Conservation (phyloP, 2,113 vertebrate species). For the Takifugu bimaculatus region DNA sequence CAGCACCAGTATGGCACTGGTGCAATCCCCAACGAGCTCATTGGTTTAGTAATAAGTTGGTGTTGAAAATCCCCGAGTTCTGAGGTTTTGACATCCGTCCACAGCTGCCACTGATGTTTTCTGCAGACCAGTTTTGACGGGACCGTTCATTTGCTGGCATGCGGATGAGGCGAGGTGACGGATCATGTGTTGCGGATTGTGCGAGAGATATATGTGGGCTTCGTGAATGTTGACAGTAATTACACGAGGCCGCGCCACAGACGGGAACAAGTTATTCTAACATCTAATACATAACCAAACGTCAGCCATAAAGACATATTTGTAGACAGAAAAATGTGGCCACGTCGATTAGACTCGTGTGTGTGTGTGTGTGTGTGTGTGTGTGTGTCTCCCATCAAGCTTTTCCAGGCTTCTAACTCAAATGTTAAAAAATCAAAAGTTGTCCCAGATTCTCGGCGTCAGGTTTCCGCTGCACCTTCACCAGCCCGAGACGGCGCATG, state of each 20-base stretch:
- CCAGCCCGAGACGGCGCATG: slow-evolving; percentile 27
- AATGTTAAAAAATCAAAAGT: not conserved
- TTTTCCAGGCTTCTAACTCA: not conserved
- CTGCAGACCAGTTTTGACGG: slow-evolving; percentile 24
- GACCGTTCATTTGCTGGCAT: slow-evolving; percentile 35
- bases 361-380: not conserved
- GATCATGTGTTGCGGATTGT: slow-evolving; percentile 32
- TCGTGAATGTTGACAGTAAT: slow-evolving; percentile 62
- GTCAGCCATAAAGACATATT: slow-evolving; percentile 18
- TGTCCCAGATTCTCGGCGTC: not conserved
- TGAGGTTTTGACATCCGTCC: slow-evolving; percentile 42
- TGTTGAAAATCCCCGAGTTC: slow-evolving; percentile 22
- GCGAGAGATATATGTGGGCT: slow-evolving; percentile 48
- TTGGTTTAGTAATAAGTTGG: slow-evolving; percentile 6
- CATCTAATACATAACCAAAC: slow-evolving; percentile 59
- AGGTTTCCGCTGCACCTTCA: not conserved
- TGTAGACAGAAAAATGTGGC: no score
- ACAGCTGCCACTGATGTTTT: not conserved
- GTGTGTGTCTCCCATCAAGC: slow-evolving; percentile 2
- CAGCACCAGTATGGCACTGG: no score
- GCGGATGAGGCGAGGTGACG: slow-evolving; percentile 35
- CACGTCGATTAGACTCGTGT: slow-evolving; percentile 20
- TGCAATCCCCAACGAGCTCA: not conserved
- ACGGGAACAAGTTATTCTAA: slow-evolving; percentile 57
- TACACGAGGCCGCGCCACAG: slow-evolving; percentile 56